These are phyloP conservation scores for Pogonocichla stellata DNA, from an alignment of 2,113 vertebrate genomes.

Conservation along the genomic window DNA sequence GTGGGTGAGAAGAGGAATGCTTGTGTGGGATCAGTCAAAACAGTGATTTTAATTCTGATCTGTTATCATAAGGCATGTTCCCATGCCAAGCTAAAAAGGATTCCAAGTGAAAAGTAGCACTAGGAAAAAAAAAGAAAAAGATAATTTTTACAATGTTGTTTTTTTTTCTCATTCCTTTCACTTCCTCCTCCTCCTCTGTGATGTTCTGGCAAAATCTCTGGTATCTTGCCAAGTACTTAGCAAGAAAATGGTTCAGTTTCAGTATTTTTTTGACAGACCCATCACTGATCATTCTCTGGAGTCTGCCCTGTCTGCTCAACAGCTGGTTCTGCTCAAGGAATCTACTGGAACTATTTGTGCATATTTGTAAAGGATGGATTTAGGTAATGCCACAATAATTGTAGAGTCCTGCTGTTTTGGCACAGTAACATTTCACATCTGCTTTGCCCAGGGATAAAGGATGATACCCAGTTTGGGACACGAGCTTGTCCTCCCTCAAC, in stretches of 20 bases:
- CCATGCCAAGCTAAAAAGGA: not conserved
- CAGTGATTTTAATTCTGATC: not conserved
- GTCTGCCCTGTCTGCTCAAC: not conserved
- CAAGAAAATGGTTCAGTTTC: not conserved
- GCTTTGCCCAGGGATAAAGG: not conserved
- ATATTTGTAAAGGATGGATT: not conserved
- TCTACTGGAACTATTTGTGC: not conserved
- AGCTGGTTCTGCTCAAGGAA: not conserved
- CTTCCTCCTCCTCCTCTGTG: not conserved
- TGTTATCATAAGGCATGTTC: not conserved
- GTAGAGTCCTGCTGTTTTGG: not conserved
- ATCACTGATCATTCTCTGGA: not conserved
- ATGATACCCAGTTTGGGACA: not conserved
- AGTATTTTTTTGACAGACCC: not conserved
- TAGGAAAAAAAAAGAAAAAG: not conserved
- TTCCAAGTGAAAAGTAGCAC: not conserved
- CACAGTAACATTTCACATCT: not conserved
- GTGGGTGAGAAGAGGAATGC: not conserved
- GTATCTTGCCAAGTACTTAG: not conserved
- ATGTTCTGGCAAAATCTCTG: not conserved
- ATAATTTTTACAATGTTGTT: not conserved
- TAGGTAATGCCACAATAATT: not conserved
- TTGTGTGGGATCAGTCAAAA: constrained; percentile 3
- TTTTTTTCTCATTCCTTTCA: not conserved
- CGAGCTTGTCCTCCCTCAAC: not conserved